phyloP scores from a whole-genome alignment of 1,140 invertebrate species.

The Phortica variegata region DNA sequence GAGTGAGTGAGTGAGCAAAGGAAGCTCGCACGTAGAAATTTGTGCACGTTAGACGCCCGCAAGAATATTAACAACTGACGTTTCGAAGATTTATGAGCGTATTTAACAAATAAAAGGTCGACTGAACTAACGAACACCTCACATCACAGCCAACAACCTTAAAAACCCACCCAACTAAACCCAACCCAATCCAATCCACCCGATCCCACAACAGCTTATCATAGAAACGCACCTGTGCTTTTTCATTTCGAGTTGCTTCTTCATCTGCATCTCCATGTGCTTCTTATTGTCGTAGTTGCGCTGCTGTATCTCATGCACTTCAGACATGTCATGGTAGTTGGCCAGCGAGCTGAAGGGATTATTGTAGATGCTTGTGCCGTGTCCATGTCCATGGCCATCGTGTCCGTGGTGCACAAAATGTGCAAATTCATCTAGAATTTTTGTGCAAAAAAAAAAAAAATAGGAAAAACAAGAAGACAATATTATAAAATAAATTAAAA shows the following conservation, averaged over 20 bases:
- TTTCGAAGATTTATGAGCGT: no score
- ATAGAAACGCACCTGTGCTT: constrained; percentile 43
- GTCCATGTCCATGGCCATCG: constrained; percentile 41
- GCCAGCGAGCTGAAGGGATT: constrained; percentile 49
- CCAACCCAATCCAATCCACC: no score
- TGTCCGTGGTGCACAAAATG: constrained; percentile 45
- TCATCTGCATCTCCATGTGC: constrained; percentile 43
- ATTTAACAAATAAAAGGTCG: constrained; percentile 10
- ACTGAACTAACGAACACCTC: constrained; percentile 18
- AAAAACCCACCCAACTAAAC: no score
- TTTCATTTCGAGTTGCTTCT: constrained; percentile 47
- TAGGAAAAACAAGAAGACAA: no score
- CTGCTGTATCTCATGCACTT: constrained; percentile 49
- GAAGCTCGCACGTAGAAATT: no score
- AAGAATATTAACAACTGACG: no score
- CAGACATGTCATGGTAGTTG: constrained; percentile 49
- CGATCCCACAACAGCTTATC: neutral
- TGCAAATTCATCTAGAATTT: constrained; percentile 44
- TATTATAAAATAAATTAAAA: no score
- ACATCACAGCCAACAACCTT: no score
- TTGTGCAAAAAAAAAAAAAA: constrained; percentile 2
- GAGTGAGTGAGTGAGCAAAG: no score
- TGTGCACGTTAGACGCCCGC: no score
- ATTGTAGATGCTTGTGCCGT: constrained; percentile 37
- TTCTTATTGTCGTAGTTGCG: constrained; percentile 49